phyloP scores from a whole-genome alignment of 2,888 invertebrate genomes.

The Leptogaster cylindrica region DNA sequence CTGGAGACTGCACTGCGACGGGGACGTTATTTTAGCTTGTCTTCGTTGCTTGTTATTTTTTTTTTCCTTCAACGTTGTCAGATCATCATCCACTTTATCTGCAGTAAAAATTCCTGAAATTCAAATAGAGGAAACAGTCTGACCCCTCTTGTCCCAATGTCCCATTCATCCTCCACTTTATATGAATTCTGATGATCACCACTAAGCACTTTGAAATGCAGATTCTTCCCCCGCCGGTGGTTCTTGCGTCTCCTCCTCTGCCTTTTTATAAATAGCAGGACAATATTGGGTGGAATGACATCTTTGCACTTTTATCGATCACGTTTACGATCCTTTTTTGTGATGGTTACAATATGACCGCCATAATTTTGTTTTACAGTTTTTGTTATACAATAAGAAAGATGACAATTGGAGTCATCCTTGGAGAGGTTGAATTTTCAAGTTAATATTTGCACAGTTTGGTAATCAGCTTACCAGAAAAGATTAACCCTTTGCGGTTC shows the following conservation, averaged over 20 bases:
- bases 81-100: constrained; percentile 19
- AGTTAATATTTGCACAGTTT: too few relatives aligned
- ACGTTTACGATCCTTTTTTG: constrained; percentile 7
- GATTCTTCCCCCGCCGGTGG: background rate
- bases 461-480: too few relatives aligned
- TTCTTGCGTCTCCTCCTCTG: background rate
- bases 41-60: background rate
- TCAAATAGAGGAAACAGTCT: constrained; percentile 15
- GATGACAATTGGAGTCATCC: too few relatives aligned
- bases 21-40: too few relatives aligned
- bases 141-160: background rate
- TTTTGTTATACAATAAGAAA: too few relatives aligned
- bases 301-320: constrained; percentile 11
- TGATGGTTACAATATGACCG: too few relatives aligned
- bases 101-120: constrained; percentile 21
- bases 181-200: constrained; percentile 16
- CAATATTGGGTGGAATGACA: constrained; percentile 15
- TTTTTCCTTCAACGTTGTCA: background rate
- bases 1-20: too few relatives aligned
- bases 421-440: too few relatives aligned
- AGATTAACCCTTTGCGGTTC: too few relatives aligned
- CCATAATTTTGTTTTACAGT: too few relatives aligned
- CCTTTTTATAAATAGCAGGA: constrained; percentile 10
- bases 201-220: constrained; percentile 2
- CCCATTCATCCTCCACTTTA: background rate